Conservation (phyloP, 2,888 invertebrate genomes). For the Parthenolecanium corni region DNA sequence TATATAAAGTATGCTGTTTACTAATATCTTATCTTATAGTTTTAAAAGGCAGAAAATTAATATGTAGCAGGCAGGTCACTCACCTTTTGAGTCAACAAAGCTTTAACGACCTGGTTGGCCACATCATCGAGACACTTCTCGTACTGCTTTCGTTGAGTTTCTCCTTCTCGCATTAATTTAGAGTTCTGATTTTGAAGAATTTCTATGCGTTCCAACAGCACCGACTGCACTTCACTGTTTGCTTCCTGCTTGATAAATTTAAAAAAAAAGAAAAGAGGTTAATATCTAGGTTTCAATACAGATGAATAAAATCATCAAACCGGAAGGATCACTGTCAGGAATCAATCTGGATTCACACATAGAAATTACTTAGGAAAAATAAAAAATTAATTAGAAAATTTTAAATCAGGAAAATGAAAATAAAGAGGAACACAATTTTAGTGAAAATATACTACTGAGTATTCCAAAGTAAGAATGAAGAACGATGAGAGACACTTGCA, state of each 20-base stretch:
- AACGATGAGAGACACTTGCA: too few species aligned
- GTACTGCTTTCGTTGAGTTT: slow-evolving; percentile 59
- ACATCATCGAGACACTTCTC: slow-evolving; percentile 71
- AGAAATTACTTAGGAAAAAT: neutral
- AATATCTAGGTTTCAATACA: too few species aligned
- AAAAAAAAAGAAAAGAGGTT: too few species aligned
- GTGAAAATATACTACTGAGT: neutral
- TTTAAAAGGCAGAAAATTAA: too few species aligned
- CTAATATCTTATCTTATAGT: too few species aligned
- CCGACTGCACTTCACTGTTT: slow-evolving; percentile 40
- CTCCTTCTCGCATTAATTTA: slow-evolving; percentile 51
- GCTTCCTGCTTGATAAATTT: slow-evolving; percentile 21
- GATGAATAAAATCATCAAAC: too few species aligned
- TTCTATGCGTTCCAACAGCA: slow-evolving; percentile 45
- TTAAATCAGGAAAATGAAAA: neutral
- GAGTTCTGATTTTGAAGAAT: slow-evolving; percentile 49
- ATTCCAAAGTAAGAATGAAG: too few species aligned
- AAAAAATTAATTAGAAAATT: neutral
- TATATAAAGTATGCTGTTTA: too few species aligned
- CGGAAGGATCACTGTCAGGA: too few species aligned
- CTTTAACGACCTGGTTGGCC: slow-evolving; percentile 69
- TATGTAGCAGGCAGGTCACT: too few species aligned
- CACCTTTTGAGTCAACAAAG: slow-evolving; percentile 74
- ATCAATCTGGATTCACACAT: too few species aligned
- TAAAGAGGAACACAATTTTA: too few species aligned